Evolutionary conservation across 1,140 invertebrate genomes (phyloP), one percentile per base, ranked within the genome.

Genomic region (Drosophila leontia): DNA sequence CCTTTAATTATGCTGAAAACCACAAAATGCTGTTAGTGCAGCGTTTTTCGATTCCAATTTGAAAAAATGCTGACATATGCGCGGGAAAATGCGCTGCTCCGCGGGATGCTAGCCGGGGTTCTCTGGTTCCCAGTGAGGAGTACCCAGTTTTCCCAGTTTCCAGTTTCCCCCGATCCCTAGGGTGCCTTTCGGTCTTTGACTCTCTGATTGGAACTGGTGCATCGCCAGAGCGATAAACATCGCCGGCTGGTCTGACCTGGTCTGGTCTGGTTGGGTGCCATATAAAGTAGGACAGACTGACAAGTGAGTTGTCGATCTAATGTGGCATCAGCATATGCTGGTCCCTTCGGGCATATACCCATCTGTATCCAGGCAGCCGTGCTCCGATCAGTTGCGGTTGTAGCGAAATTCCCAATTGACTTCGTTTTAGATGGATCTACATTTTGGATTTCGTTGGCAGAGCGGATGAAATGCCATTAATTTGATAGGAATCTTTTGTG

Each of bases 241-340:
- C 57, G 29, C 53, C 34, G 15, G 34, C 57, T 58, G 45, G 41
- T 23, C 42, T 45, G 11, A 4, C 4, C 26, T 32, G 47, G 3
- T 15, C 29, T 34, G 48, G 4, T 7, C 51, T 23, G 19, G 34
- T 39, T 23, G 51, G 51, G 19, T 75, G 41, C 60, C 68, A 55
- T 35, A 42, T 35, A 42, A 32, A 47, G 41, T 39, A 11, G 44
- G 47, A 41, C 69, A 47, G 61, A 50, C 68, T 80, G 91, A 92
- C 91, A 91, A 91, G 91, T 92, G 86, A 91, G 88, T 91, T 62
- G 82, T 91, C 70, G 83, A 92, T 91, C 88, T 92, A 92, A 92
- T 92, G 91, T 92, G 91, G 91, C 91, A 92, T 91, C 88, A 92
- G 80, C 91, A 92, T 92, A 92, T 92, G 91, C 85, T 92, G 79